These are phyloP conservation scores for Sturnus vulgaris DNA, from an alignment of 2,113 vertebrate genomes.

Conservation along the genomic window DNA sequence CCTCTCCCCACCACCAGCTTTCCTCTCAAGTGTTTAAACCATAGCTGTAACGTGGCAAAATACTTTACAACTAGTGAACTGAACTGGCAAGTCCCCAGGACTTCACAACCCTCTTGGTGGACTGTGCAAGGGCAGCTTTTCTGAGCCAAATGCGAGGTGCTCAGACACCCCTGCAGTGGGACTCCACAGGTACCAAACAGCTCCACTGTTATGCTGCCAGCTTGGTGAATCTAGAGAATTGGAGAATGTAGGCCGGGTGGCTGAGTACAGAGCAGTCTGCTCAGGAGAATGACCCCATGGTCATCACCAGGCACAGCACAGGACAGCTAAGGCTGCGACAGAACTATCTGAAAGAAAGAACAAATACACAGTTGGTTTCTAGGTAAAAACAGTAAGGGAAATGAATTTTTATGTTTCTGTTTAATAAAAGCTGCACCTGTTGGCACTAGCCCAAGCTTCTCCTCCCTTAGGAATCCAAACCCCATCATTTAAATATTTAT, in stretches of 20 bases:
- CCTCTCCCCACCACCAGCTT: neutral
- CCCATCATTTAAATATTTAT: neutral
- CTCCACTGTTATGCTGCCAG: accelerated
- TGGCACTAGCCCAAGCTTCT: neutral
- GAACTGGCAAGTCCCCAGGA: neutral
- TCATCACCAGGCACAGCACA: neutral
- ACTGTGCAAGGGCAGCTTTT: neutral
- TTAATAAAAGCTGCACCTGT: neutral
- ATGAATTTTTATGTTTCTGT: neutral
- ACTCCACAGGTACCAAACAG: neutral
- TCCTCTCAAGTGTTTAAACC: neutral
- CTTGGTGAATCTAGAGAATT: neutral
- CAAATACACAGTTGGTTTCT: neutral
- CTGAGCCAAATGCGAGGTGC: neutral
- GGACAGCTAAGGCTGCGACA: neutral
- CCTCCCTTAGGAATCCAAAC: neutral
- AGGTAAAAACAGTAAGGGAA: neutral
- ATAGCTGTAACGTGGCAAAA: neutral
- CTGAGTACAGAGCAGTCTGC: neutral
- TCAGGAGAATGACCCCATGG: neutral
- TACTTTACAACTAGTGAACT: neutral
- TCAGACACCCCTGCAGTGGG: neutral
- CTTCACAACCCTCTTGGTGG: accelerated
- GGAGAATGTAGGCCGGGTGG: neutral
- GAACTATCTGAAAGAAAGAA: neutral